Evolutionary conservation across 1,140 invertebrate species (phyloP), one percentile per base, ranked within the genome.

Genomic region (Venturia canescens): DNA sequence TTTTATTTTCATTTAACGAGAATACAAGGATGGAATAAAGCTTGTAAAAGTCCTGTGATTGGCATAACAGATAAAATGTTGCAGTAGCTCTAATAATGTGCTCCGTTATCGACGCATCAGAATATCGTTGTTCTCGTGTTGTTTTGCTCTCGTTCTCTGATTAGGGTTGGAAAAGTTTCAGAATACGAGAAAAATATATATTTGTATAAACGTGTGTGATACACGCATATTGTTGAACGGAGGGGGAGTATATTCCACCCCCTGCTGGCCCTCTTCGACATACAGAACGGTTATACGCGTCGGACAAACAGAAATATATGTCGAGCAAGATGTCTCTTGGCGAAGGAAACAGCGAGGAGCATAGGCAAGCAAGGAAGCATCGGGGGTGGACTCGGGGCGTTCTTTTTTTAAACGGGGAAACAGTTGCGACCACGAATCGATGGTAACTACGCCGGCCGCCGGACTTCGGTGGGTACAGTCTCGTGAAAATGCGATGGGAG

Each of bases 371-470:
- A 50, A 75, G 34, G 16, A 11, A 72, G n/a, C 70, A 48, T 48
- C 70, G 70, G 70, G 70, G 71, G 71, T 75, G 71, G 83, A 87
- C 86, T 87, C 80, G 78, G 84, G 85, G 85, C 86, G 83, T 90
- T 90, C 80, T 87, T 91, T 90, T 91, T 91, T 89, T 90, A 88
- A 91, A 89, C 88, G 88, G 83, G 85, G 89, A 89, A 91, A 90
- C 90, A 91, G 89, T 91, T 91, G 89, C 89, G 89, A 86, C 89
- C 90, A 91, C 89, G 89, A 91, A 91, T 91, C 90, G 90, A 91
- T 91, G 90, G 89, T 89, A 90, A 91, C 90, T 91, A 89, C 89
- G 88, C 85, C 85, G 87, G 84, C 89, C 88, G 90, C 90, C 88
- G 90, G 88, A 90, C 89, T 83, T 80, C 79, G n/a, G 3, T 3